Evolutionary conservation across 92 coral and sea anemone genomes (phyloP).

Genomic region (Paragorgia papillata): DNA sequence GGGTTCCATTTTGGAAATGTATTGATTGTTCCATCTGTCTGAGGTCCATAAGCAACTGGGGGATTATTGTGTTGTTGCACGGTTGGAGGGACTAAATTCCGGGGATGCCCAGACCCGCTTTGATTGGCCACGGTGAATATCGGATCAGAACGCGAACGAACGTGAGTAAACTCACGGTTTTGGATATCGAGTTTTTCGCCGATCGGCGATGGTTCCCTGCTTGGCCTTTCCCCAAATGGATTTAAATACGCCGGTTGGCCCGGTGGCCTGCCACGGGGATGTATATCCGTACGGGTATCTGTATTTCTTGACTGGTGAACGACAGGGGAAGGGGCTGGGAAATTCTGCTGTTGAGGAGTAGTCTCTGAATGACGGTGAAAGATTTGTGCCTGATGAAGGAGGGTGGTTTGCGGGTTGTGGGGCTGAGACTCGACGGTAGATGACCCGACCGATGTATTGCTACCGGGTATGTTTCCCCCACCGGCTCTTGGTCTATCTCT

Average conservation of each 20-base stretch:
- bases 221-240: slow-evolving; percentile 37
- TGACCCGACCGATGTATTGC: slow-evolving; percentile 35
- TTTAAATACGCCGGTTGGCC: slow-evolving; percentile 22
- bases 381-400: slow-evolving; percentile 38
- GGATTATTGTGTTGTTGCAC: slow-evolving; percentile 3
- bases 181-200: neutral
- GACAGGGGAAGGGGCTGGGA: neutral
- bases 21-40: neutral
- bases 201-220: slow-evolving; percentile 44
- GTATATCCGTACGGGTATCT: neutral
- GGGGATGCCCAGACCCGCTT: neutral
- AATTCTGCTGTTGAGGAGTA: slow-evolving; percentile 7
- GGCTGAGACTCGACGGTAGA: slow-evolving; percentile 11
- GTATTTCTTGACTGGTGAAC: slow-evolving; percentile 1
- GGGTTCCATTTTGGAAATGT: slow-evolving; percentile 48
- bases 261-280: neutral
- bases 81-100: neutral
- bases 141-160: slow-evolving; percentile 38
- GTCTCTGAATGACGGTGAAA: slow-evolving; percentile 3
- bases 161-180: slow-evolving; percentile 18
- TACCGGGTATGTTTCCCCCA: slow-evolving; percentile 53
- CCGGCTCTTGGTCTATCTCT: slow-evolving; percentile 93
- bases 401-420: slow-evolving; percentile 13
- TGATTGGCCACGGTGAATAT: neutral
- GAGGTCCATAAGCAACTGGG: neutral